Percentiles rank a stretch among this genome's conserved stretches.
phyloP scores from a whole-genome alignment of 2,888 invertebrate species.

The Drosophila phalerata region DNA sequence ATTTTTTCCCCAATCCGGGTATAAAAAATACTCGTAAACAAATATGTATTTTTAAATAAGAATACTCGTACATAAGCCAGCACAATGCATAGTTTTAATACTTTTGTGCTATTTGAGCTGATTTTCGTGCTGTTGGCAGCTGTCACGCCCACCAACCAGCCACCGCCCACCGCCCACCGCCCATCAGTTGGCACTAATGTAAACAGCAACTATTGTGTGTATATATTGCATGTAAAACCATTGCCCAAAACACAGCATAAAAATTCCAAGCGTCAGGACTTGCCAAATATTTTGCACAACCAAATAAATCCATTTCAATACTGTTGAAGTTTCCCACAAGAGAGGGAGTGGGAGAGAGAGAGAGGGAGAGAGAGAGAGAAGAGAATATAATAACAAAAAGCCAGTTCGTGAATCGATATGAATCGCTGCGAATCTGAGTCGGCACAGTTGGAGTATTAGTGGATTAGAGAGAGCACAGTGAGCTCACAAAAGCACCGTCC shows the following conservation, averaged over 20 bases:
- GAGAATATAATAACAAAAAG: constrained; percentile 9
- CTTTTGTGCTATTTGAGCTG: constrained; percentile 57
- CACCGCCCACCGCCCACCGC: constrained; percentile 18
- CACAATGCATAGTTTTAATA: constrained; percentile 46
- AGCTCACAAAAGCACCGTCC: constrained; percentile 31
- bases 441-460: constrained; percentile 69
- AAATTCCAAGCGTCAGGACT: constrained; percentile 70
- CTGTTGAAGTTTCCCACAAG: constrained; percentile 20
- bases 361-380: neutral
- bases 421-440: constrained; percentile 57
- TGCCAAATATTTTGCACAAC: constrained; percentile 75
- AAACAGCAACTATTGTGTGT: constrained; percentile 64
- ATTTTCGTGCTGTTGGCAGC: constrained; percentile 39
- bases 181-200: constrained; percentile 50
- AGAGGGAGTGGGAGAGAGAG: neutral
- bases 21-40: constrained; percentile 2
- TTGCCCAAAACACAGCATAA: constrained; percentile 48
- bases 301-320: constrained; percentile 78
- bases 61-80: constrained; percentile 7
- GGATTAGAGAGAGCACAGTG: constrained; percentile 60
- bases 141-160: constrained; percentile 41
- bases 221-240: constrained; percentile 64
- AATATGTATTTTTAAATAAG: constrained; percentile 8
- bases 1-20: constrained; percentile 1
- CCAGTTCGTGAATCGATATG: constrained; percentile 34